phyloP scores from a whole-genome alignment of 2,888 invertebrate genomes.

The Junonia oenone region DNA sequence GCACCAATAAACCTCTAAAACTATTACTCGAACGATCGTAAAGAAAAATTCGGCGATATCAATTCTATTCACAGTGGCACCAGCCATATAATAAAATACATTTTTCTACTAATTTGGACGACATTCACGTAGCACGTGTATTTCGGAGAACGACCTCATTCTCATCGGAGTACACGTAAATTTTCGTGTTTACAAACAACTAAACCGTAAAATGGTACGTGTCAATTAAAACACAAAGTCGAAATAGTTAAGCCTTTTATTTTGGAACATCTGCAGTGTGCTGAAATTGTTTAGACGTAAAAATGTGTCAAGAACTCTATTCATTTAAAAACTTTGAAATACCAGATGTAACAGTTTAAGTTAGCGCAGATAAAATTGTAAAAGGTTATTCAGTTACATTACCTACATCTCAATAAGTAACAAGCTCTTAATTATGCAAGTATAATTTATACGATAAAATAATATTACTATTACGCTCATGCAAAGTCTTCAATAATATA shows the following conservation, averaged over 20 bases:
- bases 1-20: not conserved
- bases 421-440: too few relatives aligned
- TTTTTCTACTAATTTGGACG: constrained; percentile 27
- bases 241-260: not conserved
- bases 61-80: constrained; percentile 4
- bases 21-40: not conserved
- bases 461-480: too few relatives aligned
- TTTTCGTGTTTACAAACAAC: constrained; percentile 14
- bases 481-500: too few relatives aligned
- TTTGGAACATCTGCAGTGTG: not conserved
- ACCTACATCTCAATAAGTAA: too few relatives aligned
- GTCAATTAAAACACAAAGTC: constrained; percentile 13
- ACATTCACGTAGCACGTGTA: constrained; percentile 25
- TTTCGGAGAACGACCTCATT: constrained; percentile 23
- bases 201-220: constrained; percentile 1
- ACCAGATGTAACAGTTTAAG: too few relatives aligned
- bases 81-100: not conserved
- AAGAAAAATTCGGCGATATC: constrained; percentile 1
- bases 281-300: too few relatives aligned
- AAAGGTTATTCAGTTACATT: too few relatives aligned
- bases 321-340: too few relatives aligned
- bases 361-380: too few relatives aligned
- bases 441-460: too few relatives aligned
- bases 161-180: constrained; percentile 21
- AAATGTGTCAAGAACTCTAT: too few relatives aligned